Conservation (phyloP, 2,888 invertebrate genomes). For the Oxytorus armatus region DNA sequence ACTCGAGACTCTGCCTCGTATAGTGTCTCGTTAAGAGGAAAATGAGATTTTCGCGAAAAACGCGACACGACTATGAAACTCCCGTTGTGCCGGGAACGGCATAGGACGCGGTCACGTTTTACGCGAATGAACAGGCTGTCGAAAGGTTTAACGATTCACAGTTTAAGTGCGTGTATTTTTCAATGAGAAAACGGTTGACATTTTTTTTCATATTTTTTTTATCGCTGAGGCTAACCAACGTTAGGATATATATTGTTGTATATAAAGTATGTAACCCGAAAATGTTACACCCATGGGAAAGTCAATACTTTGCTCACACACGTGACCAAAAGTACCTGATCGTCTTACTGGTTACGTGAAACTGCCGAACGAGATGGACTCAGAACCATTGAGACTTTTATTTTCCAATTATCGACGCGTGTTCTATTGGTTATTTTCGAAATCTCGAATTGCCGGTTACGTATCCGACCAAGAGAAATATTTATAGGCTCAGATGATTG, state of each 20-base stretch:
- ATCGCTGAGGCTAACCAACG: too few species aligned
- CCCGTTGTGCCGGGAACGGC: background rate
- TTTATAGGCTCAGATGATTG: background rate
- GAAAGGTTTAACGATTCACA: constrained; percentile 13
- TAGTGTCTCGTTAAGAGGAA: constrained; percentile 27
- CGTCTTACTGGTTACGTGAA: background rate
- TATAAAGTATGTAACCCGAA: too few species aligned
- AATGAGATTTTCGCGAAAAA: constrained; percentile 42
- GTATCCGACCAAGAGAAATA: background rate
- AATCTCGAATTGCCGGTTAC: constrained; percentile 3
- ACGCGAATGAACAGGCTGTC: constrained; percentile 4
- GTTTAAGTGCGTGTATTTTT: background rate
- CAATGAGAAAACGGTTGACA: background rate
- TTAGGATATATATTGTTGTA: too few species aligned
- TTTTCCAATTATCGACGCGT: background rate
- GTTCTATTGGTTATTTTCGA: background rate
- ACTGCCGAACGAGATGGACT: too few species aligned
- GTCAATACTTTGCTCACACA: background rate
- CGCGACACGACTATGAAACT: constrained; percentile 42
- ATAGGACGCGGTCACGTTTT: constrained; percentile 16
- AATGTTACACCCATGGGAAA: background rate
- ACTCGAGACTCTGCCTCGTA: constrained; percentile 1
- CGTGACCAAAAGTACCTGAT: background rate
- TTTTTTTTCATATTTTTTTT: background rate
- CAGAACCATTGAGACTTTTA: background rate